phyloP scores from a whole-genome alignment of 2,797 vertebrate genomes.

The Macropus fuliginosus region DNA sequence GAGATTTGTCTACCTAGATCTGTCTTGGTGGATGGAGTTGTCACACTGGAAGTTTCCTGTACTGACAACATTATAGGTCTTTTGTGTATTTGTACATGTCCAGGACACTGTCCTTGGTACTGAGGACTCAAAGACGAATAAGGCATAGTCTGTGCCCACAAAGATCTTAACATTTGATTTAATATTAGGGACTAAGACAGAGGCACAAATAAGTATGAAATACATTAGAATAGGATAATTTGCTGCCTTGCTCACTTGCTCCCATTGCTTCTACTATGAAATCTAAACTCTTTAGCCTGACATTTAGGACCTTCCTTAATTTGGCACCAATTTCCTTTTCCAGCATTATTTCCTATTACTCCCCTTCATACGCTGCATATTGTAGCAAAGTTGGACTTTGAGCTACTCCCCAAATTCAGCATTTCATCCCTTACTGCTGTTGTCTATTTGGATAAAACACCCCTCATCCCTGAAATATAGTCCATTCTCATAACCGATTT shows the following conservation, averaged over 20 bases:
- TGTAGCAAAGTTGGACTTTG: background rate
- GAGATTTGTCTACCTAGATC: background rate
- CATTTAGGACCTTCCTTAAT: background rate
- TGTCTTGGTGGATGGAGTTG: background rate
- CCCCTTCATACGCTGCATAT: background rate
- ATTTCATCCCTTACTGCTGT: background rate
- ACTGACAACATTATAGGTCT: background rate
- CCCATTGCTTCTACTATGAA: background rate
- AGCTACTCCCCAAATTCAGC: background rate
- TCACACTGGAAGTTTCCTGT: background rate
- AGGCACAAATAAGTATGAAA: background rate
- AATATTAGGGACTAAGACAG: background rate
- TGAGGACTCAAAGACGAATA: background rate
- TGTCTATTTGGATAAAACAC: background rate
- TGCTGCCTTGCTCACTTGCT: background rate
- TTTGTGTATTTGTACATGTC: background rate
- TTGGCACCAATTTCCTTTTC: background rate
- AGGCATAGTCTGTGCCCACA: background rate
- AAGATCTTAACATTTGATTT: background rate
- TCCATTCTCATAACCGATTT: background rate
- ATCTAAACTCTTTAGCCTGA: background rate
- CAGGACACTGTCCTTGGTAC: background rate
- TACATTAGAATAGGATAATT: background rate
- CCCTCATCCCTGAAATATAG: background rate
- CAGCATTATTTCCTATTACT: background rate